These are phyloP conservation scores for Lipotes vexillifer DNA, from an alignment of 2,113 vertebrate species.

Conservation along the genomic window DNA sequence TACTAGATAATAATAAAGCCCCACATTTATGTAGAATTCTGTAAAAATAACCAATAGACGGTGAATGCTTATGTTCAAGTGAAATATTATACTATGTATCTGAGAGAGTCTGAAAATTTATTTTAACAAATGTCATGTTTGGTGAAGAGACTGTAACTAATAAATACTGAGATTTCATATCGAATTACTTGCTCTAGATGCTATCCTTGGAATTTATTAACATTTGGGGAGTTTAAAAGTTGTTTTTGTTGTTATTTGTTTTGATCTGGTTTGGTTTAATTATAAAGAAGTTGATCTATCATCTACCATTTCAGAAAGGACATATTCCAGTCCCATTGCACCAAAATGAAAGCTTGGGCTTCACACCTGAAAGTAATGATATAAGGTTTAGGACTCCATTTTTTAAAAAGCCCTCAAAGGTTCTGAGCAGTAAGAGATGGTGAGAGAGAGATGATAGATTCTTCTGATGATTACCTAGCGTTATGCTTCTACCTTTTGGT, in stretches of 20 bases:
- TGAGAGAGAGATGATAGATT: accelerated
- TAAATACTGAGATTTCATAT: background rate
- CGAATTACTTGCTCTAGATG: background rate
- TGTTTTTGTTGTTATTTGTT: background rate
- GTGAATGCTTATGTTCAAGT: background rate
- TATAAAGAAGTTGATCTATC: background rate
- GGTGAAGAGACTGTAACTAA: background rate
- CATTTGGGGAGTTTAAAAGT: background rate
- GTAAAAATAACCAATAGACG: background rate
- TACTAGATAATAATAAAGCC: background rate
- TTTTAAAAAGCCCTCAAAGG: background rate
- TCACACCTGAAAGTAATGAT: background rate
- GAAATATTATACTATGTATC: background rate
- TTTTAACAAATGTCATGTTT: background rate
- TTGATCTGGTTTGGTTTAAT: background rate
- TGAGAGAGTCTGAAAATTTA: background rate
- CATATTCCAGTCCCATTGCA: background rate
- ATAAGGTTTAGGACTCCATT: background rate
- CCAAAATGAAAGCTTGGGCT: background rate
- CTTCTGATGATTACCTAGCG: background rate
- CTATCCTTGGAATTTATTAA: background rate
- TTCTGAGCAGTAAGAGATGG: accelerated
- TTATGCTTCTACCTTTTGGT: too few relatives aligned
- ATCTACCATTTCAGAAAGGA: background rate
- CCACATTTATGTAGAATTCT: background rate